Evolutionary conservation across 2,797 vertebrate species (phyloP), one percentile per base, ranked within the genome.

Genomic region (Alfaro cultratus): DNA sequence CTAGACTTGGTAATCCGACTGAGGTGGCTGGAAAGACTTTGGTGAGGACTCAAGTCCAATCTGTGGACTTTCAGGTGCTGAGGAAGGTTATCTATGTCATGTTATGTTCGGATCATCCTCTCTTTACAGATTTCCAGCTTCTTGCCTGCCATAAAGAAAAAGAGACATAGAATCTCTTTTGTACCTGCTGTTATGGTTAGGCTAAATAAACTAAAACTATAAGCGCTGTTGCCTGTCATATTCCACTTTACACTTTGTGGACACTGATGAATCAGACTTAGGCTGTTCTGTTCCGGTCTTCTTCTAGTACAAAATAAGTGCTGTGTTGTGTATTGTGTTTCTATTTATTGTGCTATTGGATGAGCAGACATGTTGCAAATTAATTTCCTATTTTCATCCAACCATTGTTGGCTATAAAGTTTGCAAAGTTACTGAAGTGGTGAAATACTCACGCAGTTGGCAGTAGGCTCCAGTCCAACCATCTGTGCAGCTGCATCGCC

Each of bases 391-490:
- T 67, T 23, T 23, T 16, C 62, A 39, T 39, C 21, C 10, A 26
- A 53, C 15, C 46, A 51, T 15, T 31, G 11, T 10, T 41, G 41
- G 23, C 9, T 39, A 29, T 45, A 45, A 34, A 43, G 21, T 29
- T 62, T 49, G 73, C 55, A 26, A 64, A 13, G 0, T 43, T 51
- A 51, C 34, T 64, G 36, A 68, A 57, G 77, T 75, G 86, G 86
- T 85, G 78, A 86, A 77, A 76, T 74, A 92, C 94, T 93, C 92
- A 94, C 94, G 60, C 92, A 94, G 88, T 62, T 93, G 95, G 83
- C 94, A 96, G 84, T 84, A 90, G 80, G 73, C 76, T 86, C 92
- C 93, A 13, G 79, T 93, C 94, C 90, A 95, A 1, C 94, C 93
- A 0, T 91, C 90, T 5, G 53, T 53, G 73, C 95, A 96, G 81